phyloP scores from a whole-genome alignment of 2,888 invertebrate genomes.

The Dinocampus coccinellae region DNA sequence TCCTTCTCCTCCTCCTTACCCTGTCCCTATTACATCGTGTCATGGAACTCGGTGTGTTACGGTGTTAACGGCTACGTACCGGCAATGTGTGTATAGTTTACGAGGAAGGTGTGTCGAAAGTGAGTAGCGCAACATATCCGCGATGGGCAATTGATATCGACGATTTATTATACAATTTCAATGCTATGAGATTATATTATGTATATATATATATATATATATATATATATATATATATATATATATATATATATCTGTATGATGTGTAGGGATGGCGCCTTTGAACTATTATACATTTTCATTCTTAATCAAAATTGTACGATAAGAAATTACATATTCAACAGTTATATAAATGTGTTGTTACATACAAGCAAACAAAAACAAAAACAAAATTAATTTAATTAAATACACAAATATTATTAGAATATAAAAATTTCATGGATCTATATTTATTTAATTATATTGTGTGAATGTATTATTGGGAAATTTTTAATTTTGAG shows the following conservation, averaged over 20 bases:
- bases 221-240: not conserved
- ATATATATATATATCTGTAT: not conserved
- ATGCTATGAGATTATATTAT: not conserved
- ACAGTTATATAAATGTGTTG: not conserved
- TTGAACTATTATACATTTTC: not conserved
- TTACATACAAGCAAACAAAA: too few species aligned
- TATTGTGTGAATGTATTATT: too few species aligned
- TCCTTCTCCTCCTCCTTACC: too few species aligned
- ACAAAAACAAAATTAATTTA: too few species aligned
- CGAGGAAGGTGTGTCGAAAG: slow-evolving; percentile 43
- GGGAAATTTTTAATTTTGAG: too few species aligned
- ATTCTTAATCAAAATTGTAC: not conserved
- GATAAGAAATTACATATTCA: not conserved
- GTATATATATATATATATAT: too few species aligned
- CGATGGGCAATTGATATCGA: slow-evolving; percentile 43
- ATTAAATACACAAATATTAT: too few species aligned
- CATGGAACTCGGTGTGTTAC: slow-evolving; percentile 5
- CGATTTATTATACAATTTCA: slow-evolving; percentile 1
- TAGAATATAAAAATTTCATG: too few species aligned
- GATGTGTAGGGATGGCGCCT: not conserved
- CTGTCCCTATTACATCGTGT: slow-evolving; percentile 17
- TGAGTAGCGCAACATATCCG: slow-evolving; percentile 31
- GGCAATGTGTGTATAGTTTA: slow-evolving; percentile 28
- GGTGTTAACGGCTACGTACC: slow-evolving; percentile 9
- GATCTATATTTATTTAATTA: too few species aligned